Evolutionary conservation across 2,113 vertebrate genomes (phyloP), one percentile per base, ranked within the genome.

Genomic region (Maylandia zebra): DNA sequence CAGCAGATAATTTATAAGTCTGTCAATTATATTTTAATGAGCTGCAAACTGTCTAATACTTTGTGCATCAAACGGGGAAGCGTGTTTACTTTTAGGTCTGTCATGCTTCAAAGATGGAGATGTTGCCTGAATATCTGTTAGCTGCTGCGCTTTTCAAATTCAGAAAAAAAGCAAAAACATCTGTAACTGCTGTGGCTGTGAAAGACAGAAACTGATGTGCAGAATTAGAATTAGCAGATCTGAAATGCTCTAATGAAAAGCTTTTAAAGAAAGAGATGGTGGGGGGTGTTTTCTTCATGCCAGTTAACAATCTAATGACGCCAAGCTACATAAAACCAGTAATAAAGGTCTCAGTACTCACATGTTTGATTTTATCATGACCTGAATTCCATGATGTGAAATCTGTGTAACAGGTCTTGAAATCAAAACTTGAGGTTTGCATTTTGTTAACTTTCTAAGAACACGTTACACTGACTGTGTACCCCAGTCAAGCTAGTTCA

Each of bases 1-100:
- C 27, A 83, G 83, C 59, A 86, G 86, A 86, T 92, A 82, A 80
- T 90, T 81, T 92, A 78, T 87, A 83, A 59, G 76, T 82, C 86
- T 94, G 90, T 93, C 91, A 90, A 83, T 94, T 93, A 92, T 48
- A 79, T 92, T 94, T 91, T 93, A 94, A 94, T 87, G 85, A 95
- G 86, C 86, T 50, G 86, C 84, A 93, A 90, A 84, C 83, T 79
- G 84, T 87, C 84, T 84, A 83, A 91, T 55, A 88, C 78, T 64
- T 81, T 30, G 24, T 84, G 64, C 83, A 86, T 90, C 87, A 93
- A 90, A 93, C 71, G n/a, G 52, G 45, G 82, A 88, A 90, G 84
- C 7, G 7, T 83, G 81, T 90, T 90, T 85, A n/a, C 85, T 91
- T 86, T 89, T 53, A 91, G 91, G 85, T 87, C 55, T 83, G 88